phyloP scores from a whole-genome alignment of 2,797 vertebrate species.

The Bovichtus variegatus region DNA sequence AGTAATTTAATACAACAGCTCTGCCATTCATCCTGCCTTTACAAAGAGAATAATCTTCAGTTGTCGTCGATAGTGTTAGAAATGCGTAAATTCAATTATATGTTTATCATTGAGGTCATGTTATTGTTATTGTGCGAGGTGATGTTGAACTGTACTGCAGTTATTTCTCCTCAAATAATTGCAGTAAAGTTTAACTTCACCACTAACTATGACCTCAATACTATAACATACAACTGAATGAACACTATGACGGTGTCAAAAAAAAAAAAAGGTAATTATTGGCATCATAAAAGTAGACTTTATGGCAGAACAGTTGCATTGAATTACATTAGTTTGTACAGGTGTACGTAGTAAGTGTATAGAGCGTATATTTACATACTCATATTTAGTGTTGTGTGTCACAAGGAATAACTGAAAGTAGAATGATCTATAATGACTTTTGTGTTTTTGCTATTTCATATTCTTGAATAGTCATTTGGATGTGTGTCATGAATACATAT shows the following conservation, averaged over 20 bases:
- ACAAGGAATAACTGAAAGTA: conserved; percentile 22
- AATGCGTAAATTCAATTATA: neutral
- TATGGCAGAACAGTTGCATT: neutral
- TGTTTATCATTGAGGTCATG: neutral
- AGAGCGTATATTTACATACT: conserved; percentile 14
- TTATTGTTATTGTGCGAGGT: neutral
- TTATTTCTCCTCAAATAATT: neutral
- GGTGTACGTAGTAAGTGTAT: neutral
- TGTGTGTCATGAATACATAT: conserved; percentile 37
- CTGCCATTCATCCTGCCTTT: neutral
- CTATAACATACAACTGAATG: neutral
- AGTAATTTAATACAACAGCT: neutral
- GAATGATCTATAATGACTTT: conserved; percentile 25
- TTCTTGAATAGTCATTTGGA: conserved; percentile 34
- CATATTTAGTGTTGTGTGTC: conserved; percentile 11
- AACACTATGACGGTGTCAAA: neutral
- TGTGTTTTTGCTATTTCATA: conserved; percentile 27
- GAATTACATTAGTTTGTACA: neutral
- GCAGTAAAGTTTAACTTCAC: neutral
- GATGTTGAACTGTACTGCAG: neutral
- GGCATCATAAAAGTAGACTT: neutral
- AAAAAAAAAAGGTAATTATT: neutral
- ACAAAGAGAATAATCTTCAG: neutral
- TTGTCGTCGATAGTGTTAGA: neutral
- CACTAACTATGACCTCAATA: neutral